These are phyloP conservation scores for Mastomys natalensis DNA, from an alignment of 2,113 vertebrate genomes.

Conservation along the genomic window DNA sequence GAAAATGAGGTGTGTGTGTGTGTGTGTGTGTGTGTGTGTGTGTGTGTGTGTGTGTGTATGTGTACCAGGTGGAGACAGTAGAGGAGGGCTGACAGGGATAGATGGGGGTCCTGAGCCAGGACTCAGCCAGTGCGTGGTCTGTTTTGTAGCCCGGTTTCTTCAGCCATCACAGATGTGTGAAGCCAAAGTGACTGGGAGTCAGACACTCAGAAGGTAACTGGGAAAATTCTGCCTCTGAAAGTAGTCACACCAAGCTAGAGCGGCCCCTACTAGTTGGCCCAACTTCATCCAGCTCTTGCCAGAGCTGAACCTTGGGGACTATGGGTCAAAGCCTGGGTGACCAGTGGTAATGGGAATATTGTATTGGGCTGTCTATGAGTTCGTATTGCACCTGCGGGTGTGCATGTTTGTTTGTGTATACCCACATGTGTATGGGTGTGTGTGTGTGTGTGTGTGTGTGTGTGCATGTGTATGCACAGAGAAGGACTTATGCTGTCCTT, in stretches of 20 bases:
- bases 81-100: neutral
- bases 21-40: neutral
- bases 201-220: neutral
- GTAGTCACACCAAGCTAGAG: neutral
- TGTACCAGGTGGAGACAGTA: neutral
- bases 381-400: neutral
- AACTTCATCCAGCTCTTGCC: neutral
- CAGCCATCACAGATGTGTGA: neutral
- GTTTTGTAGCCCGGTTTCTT: neutral
- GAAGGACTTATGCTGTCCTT: neutral
- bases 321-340: neutral
- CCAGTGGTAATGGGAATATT: neutral
- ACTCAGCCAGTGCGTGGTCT: neutral
- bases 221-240: neutral
- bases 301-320: neutral
- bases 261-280: fast-evolving
- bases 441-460: neutral
- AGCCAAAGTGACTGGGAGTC: neutral
- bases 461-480: neutral
- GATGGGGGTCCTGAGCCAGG: neutral
- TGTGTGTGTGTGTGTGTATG: neutral
- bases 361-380: neutral
- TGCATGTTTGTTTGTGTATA: neutral
- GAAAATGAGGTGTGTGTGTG: too few relatives aligned
- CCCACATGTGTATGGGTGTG: neutral